Evolutionary conservation across 2,797 vertebrate species (phyloP).

Genomic region (Bradypus variegatus): DNA sequence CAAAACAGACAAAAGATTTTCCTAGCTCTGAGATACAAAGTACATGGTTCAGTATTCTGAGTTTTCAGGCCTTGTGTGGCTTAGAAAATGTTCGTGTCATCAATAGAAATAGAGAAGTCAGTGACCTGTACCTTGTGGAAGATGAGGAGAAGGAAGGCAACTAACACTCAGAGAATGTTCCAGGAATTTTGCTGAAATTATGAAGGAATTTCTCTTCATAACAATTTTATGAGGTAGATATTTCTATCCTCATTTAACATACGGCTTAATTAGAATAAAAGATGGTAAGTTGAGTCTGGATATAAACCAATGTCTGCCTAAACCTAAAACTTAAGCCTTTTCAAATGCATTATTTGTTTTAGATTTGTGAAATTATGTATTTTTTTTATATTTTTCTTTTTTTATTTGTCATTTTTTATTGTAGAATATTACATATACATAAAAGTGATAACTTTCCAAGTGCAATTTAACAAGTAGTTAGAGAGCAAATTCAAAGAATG

Average conservation of each 20-base stretch:
- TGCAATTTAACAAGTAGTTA: no score
- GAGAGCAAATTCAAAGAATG: no score
- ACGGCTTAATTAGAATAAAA: constrained; percentile 7
- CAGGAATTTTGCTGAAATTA: neutral
- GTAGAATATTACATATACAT: no score
- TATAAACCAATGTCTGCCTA: neutral
- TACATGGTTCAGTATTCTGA: neutral
- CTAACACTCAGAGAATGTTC: neutral
- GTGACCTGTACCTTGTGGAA: neutral
- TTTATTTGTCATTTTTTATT: no score
- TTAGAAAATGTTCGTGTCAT: neutral
- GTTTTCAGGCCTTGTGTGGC: neutral
- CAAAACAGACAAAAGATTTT: neutral
- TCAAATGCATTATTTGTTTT: neutral
- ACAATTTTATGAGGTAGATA: neutral
- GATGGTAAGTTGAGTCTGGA: neutral
- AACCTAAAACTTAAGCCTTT: neutral
- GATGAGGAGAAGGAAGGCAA: neutral
- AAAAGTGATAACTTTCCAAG: no score
- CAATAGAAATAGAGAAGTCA: neutral
- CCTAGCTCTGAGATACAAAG: neutral
- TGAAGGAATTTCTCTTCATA: neutral
- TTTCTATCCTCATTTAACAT: constrained; percentile 23
- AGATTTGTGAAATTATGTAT: no score
- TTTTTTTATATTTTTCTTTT: no score